Evolutionary conservation across 2,113 vertebrate species (phyloP).

Genomic region (Formicarius rufipectus): DNA sequence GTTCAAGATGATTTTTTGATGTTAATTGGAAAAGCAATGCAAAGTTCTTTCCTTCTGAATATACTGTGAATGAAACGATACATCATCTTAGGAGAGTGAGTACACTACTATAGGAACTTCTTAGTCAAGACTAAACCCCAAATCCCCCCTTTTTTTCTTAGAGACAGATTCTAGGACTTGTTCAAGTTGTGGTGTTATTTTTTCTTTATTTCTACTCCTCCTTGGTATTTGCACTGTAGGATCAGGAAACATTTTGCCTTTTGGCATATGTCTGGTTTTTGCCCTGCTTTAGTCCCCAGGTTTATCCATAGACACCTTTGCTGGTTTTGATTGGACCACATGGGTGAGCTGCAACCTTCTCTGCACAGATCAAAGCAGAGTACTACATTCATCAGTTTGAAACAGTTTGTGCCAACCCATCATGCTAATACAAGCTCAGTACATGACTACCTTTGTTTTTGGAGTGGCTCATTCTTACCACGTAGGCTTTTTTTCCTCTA

Average conservation of each 20-base stretch:
- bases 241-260: not conserved
- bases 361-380: not conserved
- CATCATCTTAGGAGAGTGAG: not conserved
- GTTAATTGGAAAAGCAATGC: not conserved
- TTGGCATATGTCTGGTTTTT: not conserved
- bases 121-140: not conserved
- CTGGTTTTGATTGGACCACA: not conserved
- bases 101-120: not conserved
- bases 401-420: not conserved
- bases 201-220: not conserved
- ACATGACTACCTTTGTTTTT: not conserved
- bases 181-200: not conserved
- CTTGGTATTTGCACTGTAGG: not conserved
- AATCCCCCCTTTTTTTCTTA: not conserved
- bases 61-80: not conserved
- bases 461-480: not conserved
- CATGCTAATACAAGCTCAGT: not conserved
- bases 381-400: not conserved
- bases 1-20: not conserved
- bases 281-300: fast-evolving
- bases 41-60: not conserved
- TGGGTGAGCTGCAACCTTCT: not conserved
- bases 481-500: not conserved
- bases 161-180: not conserved
- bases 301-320: not conserved